Evolutionary conservation across 2,888 invertebrate genomes (phyloP).

Genomic region (Amphipyra tragopoginis): DNA sequence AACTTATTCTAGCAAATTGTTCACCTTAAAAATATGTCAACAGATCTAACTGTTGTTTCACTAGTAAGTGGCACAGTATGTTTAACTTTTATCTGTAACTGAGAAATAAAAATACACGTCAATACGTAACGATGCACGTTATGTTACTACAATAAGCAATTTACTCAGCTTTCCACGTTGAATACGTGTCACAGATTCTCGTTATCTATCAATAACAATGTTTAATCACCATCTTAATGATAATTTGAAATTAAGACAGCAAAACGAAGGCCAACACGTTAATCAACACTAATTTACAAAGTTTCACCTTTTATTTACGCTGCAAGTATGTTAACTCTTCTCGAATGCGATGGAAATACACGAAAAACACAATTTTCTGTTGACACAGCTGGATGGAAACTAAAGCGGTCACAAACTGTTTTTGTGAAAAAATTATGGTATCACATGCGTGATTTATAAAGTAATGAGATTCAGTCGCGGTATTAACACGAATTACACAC

Average conservation of each 20-base stretch:
- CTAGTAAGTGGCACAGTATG: slow-evolving; percentile 25
- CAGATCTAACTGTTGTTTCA: slow-evolving; percentile 31
- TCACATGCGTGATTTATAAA: slow-evolving; percentile 37
- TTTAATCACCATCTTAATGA: slow-evolving; percentile 41
- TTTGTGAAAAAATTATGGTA: slow-evolving; percentile 15
- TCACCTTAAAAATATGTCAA: slow-evolving; percentile 28
- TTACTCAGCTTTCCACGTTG: slow-evolving; percentile 32
- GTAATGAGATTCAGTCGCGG: slow-evolving; percentile 42
- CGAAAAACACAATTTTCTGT: slow-evolving; percentile 43
- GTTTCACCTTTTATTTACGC: slow-evolving; percentile 44
- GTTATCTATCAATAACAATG: slow-evolving; percentile 54
- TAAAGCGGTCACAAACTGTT: slow-evolving; percentile 29
- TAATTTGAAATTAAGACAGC: slow-evolving; percentile 36
- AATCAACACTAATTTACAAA: slow-evolving; percentile 37
- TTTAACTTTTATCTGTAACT: slow-evolving; percentile 17
- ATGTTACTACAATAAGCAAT: neutral
- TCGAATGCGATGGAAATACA: slow-evolving; percentile 39
- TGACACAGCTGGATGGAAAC: slow-evolving; percentile 57
- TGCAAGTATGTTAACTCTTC: slow-evolving; percentile 13
- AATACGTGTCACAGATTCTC: slow-evolving; percentile 56
- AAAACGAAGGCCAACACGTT: slow-evolving; percentile 35
- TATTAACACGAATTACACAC: slow-evolving; percentile 60
- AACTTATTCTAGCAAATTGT: neutral
- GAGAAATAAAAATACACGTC: slow-evolving; percentile 12
- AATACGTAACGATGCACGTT: slow-evolving; percentile 1